These are phyloP conservation scores for Vimba vimba DNA, from an alignment of 2,113 vertebrate species.

Conservation along the genomic window DNA sequence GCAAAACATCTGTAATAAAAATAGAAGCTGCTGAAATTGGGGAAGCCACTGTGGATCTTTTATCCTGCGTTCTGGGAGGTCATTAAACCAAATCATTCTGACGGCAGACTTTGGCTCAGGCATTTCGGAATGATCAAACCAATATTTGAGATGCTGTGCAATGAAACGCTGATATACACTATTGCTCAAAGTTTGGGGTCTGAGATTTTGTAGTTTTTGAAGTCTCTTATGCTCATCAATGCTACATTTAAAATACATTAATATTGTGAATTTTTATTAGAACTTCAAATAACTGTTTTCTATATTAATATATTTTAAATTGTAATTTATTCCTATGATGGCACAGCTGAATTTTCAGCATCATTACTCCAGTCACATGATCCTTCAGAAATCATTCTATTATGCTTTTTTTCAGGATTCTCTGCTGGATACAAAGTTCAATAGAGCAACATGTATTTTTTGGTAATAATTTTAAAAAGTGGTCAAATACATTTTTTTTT, in stretches of 20 bases:
- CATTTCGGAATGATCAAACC: no score
- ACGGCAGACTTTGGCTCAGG: no score
- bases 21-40: no score
- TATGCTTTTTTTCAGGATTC: background rate
- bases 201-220: background rate
- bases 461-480: no score
- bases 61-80: no score
- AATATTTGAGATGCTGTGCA: no score
- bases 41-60: no score
- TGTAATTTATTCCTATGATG: background rate
- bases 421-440: no score
- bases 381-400: background rate
- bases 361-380: background rate
- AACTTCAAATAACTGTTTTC: background rate
- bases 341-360: background rate
- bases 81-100: no score
- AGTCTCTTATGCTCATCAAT: background rate
- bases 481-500: no score
- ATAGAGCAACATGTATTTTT: no score
- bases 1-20: no score
- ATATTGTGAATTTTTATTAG: background rate
- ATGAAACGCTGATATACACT: background rate
- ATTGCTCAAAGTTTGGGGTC: background rate
- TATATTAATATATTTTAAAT: background rate
- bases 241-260: background rate